phyloP scores from a whole-genome alignment of 2,113 vertebrate genomes.

The Phaethon lepturus region DNA sequence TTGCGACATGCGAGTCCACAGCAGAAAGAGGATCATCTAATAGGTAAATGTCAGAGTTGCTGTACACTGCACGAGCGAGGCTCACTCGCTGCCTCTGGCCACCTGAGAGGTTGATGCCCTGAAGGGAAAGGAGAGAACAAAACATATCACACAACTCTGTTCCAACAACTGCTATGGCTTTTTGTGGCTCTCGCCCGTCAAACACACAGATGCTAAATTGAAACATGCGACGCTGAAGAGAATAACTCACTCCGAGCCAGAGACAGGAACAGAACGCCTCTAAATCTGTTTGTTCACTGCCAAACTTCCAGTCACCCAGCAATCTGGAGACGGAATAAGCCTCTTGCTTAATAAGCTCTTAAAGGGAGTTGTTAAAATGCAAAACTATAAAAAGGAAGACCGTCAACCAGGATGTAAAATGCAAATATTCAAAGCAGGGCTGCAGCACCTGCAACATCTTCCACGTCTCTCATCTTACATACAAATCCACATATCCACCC shows the following conservation, averaged over 20 bases:
- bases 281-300: neutral
- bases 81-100: conserved; percentile 95
- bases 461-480: neutral
- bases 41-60: conserved; percentile 86
- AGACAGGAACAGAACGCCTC: neutral
- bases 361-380: conserved; percentile 12
- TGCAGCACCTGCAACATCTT: neutral
- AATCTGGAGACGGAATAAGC: neutral
- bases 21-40: conserved; percentile 95
- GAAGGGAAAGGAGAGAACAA: neutral
- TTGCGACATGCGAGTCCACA: conserved; percentile 93
- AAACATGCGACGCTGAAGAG: neutral
- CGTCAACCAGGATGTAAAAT: neutral
- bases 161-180: neutral
- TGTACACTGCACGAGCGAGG: conserved; percentile 91
- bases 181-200: neutral
- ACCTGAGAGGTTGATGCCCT: conserved; percentile 97
- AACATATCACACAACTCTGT: neutral
- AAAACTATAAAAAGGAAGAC: neutral
- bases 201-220: neutral
- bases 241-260: neutral
- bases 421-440: neutral
- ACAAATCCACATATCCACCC: neutral
- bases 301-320: conserved; percentile 8
- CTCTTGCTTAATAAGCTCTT: conserved; percentile 21